These are phyloP conservation scores for Tenthredo notha DNA, from an alignment of 2,888 invertebrate species.

Conservation along the genomic window DNA sequence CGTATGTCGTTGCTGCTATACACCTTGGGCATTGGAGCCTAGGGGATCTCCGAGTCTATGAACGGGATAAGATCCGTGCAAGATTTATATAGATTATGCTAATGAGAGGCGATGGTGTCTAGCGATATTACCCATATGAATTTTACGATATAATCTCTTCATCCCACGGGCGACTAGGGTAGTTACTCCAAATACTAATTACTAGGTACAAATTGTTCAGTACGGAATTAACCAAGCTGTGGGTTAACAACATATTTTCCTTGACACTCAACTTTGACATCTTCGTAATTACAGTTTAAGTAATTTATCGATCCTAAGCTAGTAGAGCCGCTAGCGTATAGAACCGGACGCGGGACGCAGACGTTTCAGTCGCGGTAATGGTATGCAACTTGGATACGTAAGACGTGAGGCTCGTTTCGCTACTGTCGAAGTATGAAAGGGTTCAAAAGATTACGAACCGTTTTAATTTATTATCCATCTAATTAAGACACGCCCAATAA, in stretches of 20 bases:
- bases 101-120: constrained; percentile 69
- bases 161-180: constrained; percentile 58
- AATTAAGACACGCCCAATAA: constrained; percentile 44
- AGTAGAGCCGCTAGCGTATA: not conserved
- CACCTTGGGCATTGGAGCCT: not conserved
- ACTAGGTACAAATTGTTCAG: constrained; percentile 22
- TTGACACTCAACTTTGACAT: constrained; percentile 56
- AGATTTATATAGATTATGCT: constrained; percentile 75
- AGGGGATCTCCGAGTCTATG: constrained; percentile 60
- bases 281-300: constrained; percentile 34
- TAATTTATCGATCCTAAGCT: constrained; percentile 44
- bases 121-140: constrained; percentile 60
- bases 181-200: constrained; percentile 53
- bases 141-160: constrained; percentile 67
- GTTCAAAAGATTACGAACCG: constrained; percentile 18
- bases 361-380: constrained; percentile 16
- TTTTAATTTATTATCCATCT: constrained; percentile 43
- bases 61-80: constrained; percentile 67
- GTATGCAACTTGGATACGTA: constrained; percentile 23
- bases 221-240: constrained; percentile 22
- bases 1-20: constrained; percentile 21
- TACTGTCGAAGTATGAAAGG: constrained; percentile 35
- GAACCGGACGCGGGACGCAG: constrained; percentile 7
- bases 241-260: constrained; percentile 43
- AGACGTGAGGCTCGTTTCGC: constrained; percentile 29